A percentile compares a stretch with the other conserved stretches of the same genome.
These are phyloP conservation scores for Chlorops oryzae DNA, from an alignment of 1,140 invertebrate genomes.

Conservation along the genomic window DNA sequence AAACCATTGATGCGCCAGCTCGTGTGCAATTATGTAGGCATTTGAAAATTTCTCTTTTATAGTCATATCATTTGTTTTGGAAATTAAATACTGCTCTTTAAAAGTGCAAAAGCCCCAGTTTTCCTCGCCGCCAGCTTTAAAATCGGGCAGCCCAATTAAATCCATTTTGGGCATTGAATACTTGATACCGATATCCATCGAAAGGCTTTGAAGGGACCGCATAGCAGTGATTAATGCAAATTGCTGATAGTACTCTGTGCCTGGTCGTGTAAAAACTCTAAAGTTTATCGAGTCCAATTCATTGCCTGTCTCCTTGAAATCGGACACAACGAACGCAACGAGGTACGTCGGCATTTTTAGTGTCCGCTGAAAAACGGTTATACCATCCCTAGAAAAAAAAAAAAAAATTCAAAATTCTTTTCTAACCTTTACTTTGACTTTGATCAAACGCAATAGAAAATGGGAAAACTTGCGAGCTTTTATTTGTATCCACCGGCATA, in stretches of 20 bases:
- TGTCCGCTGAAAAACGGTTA: conserved; percentile 27
- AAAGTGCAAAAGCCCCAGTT: conserved; percentile 46
- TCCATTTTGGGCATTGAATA: conserved; percentile 41
- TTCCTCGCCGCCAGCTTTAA: conserved; percentile 46
- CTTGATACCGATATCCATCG: conserved; percentile 28
- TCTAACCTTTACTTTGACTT: no score
- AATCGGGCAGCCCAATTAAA: conserved; percentile 40
- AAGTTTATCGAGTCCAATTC: conserved; percentile 39
- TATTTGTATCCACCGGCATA: conserved; percentile 52
- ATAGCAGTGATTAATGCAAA: conserved; percentile 37
- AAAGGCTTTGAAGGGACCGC: conserved; percentile 32
- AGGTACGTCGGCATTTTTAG: conserved; percentile 36
- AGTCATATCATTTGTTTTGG: conserved; percentile 32
- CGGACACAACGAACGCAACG: conserved; percentile 42
- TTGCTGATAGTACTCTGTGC: conserved; percentile 32
- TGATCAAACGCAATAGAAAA: no score
- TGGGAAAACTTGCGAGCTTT: conserved; percentile 17
- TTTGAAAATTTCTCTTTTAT: conserved; percentile 49
- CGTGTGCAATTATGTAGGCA: conserved; percentile 56
- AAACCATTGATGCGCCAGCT: conserved; percentile 63
- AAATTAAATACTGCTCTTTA: conserved; percentile 38
- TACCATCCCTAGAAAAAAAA: conserved; percentile 20
- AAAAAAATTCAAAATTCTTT: no score
- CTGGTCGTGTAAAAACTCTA: conserved; percentile 37
- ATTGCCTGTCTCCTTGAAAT: conserved; percentile 50